Percentiles rank a stretch among this genome's conserved stretches.
These are phyloP conservation scores for Caerostris extrusa DNA, from an alignment of 1,140 invertebrate genomes.

Conservation along the genomic window DNA sequence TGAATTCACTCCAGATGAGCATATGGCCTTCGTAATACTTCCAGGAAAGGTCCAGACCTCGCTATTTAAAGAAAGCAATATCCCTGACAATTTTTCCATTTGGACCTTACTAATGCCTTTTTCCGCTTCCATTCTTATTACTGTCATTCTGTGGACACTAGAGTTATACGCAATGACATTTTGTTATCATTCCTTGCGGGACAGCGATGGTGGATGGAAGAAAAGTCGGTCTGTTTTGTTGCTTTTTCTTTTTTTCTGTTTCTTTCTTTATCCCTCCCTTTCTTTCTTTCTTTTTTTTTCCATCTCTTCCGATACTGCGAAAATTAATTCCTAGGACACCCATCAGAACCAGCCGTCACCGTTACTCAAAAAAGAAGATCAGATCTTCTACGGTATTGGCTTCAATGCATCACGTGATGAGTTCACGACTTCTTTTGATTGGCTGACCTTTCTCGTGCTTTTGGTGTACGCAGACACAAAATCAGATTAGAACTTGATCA, in stretches of 20 bases:
- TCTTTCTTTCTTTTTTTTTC: neutral
- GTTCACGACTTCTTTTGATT: conserved; percentile 64
- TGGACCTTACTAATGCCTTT: conserved; percentile 53
- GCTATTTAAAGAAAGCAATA: conserved; percentile 59
- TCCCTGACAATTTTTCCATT: conserved; percentile 54
- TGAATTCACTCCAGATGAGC: neutral
- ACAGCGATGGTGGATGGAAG: conserved; percentile 20
- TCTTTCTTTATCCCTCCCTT: neutral
- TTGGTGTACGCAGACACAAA: neutral
- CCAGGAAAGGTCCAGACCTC: neutral
- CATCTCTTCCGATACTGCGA: conserved; percentile 59
- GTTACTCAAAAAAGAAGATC: conserved; percentile 59
- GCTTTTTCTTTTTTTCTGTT: conserved; percentile 3
- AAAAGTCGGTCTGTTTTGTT: conserved; percentile 16
- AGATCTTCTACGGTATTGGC: conserved; percentile 42
- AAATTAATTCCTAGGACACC: conserved; percentile 73
- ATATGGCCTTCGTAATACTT: neutral
- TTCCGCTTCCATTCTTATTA: conserved; percentile 65
- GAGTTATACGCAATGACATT: conserved; percentile 72
- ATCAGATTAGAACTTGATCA: conserved; percentile 44
- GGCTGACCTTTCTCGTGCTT: conserved; percentile 1
- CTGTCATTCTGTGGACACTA: conserved; percentile 60
- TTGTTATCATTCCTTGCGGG: conserved; percentile 74
- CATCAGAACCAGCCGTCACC: conserved; percentile 72
- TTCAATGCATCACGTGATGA: conserved; percentile 69